Evolutionary conservation across 2,888 invertebrate genomes (phyloP).

Genomic region (Himalopsyche anomala): DNA sequence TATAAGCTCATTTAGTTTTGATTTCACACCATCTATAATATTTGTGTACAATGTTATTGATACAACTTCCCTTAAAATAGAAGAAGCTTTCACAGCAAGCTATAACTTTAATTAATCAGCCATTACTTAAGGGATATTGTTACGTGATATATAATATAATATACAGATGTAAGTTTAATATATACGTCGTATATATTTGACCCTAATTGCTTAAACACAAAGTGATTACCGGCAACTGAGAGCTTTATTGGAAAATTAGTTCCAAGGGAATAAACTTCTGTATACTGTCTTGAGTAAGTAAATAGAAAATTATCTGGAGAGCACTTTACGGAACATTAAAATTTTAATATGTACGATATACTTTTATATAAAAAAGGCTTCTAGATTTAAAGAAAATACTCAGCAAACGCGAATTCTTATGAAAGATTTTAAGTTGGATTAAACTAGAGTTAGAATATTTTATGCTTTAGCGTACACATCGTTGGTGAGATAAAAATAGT

Average conservation of each 20-base stretch:
- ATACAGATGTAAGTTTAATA: background rate
- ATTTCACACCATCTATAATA: no score
- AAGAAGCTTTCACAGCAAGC: background rate
- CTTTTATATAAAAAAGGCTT: no score
- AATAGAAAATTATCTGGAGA: background rate
- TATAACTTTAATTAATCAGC: background rate
- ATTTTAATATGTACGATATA: no score
- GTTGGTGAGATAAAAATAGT: no score
- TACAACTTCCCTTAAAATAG: no score
- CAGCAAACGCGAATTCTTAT: no score
- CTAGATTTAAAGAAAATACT: no score
- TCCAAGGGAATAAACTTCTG: conserved; percentile 13
- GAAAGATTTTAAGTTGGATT: no score
- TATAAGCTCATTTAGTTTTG: no score
- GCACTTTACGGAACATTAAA: background rate
- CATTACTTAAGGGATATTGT: background rate
- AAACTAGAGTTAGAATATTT: no score
- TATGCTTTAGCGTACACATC: no score
- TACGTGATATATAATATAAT: background rate
- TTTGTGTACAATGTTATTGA: no score
- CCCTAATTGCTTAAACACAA: conserved; percentile 13
- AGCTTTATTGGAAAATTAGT: conserved; percentile 16
- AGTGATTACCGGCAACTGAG: conserved; percentile 15
- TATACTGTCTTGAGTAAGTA: background rate
- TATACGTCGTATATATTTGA: background rate